A percentile compares a stretch with the other conserved stretches of the same genome.
phyloP scores from a whole-genome alignment of 2,113 vertebrate genomes.

The Sceloporus undulatus region DNA sequence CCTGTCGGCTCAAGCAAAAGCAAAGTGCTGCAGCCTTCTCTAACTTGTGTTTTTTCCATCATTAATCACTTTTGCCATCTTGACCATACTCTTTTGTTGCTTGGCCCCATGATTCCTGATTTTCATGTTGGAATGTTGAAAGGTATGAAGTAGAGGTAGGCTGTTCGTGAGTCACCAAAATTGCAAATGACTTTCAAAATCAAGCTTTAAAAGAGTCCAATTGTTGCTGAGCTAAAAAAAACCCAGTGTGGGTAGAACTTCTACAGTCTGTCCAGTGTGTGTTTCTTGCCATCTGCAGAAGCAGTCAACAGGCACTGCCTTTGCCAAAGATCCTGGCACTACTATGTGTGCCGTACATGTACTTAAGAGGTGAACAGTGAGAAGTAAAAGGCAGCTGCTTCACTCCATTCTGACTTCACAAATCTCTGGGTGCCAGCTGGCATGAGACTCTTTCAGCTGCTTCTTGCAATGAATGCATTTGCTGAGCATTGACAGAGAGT shows the following conservation, averaged over 20 bases:
- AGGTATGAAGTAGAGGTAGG: too few relatives aligned
- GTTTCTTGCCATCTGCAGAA: background rate
- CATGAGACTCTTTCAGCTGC: background rate
- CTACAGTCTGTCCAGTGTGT: too few relatives aligned
- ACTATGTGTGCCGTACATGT: background rate
- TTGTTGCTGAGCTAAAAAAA: background rate
- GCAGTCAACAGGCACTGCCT: background rate
- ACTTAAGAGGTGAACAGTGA: background rate
- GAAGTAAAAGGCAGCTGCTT: background rate
- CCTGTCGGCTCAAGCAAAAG: too few relatives aligned
- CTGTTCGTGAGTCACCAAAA: too few relatives aligned
- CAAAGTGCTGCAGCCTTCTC: too few relatives aligned
- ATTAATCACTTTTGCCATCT: too few relatives aligned
- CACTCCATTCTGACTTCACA: background rate
- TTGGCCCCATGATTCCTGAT: too few relatives aligned
- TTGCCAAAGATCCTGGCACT: background rate
- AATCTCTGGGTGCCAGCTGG: background rate
- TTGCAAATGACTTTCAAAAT: background rate
- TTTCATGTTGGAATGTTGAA: too few relatives aligned
- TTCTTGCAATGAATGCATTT: background rate
- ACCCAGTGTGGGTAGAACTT: background rate
- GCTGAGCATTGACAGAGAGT: background rate
- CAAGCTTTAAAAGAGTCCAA: background rate
- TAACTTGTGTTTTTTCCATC: too few relatives aligned
- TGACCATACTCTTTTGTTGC: too few relatives aligned